phyloP scores from a whole-genome alignment of 2,888 invertebrate species.

The Theretra japonica region DNA sequence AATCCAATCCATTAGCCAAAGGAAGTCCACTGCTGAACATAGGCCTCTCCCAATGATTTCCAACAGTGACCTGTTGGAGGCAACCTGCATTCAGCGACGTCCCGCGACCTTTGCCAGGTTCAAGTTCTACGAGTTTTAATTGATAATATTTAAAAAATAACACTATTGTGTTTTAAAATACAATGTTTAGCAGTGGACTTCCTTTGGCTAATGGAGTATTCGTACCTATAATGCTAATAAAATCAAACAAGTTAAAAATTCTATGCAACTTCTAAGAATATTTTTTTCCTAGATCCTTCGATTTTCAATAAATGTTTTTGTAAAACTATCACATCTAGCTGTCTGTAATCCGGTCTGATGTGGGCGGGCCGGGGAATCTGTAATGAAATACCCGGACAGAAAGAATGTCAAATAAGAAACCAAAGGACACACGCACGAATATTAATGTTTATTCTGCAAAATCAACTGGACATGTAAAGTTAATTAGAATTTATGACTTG shows the following conservation, averaged over 20 bases:
- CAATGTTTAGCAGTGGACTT: too few species aligned
- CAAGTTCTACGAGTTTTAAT: too few species aligned
- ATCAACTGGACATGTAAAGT: slow-evolving; percentile 46
- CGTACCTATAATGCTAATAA: background rate
- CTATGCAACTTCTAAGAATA: too few species aligned
- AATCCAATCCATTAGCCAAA: too few species aligned
- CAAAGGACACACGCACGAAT: slow-evolving; percentile 50
- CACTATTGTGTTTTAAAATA: too few species aligned
- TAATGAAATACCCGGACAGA: slow-evolving; percentile 61
- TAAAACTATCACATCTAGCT: slow-evolving; percentile 18
- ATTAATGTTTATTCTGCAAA: slow-evolving; percentile 59
- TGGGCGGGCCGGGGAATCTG: slow-evolving; percentile 48
- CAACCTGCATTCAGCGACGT: too few species aligned
- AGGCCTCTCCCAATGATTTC: too few species aligned
- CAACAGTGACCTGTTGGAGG: too few species aligned
- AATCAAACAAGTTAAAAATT: too few species aligned
- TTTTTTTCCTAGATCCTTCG: background rate
- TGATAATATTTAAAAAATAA: too few species aligned
- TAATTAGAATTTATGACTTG: slow-evolving; percentile 33
- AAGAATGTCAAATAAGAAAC: slow-evolving; percentile 63
- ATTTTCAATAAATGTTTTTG: background rate
- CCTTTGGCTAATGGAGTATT: background rate
- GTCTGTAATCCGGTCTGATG: background rate
- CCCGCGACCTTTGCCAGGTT: too few species aligned
- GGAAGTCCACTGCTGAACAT: too few species aligned